Evolutionary conservation across 2,797 vertebrate genomes (phyloP), one percentile per base, ranked within the genome.

Genomic region (Hoplostethus atlanticus): DNA sequence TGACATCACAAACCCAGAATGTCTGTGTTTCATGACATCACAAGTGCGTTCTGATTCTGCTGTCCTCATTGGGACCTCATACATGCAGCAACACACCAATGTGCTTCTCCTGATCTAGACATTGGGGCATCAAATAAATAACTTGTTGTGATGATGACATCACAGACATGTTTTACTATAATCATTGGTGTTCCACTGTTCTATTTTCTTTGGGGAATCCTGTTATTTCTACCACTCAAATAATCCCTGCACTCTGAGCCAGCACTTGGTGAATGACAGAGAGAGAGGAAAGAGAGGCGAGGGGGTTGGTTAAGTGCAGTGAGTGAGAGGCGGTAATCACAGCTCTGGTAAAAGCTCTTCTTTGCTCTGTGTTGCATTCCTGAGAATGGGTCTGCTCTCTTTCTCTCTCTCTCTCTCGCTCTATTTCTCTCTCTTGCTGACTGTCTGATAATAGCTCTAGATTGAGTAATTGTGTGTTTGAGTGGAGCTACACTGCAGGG

Each of bases 381-480:
- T 88, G 73, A 80, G 87, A 90, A 90, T 77, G 83, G 80, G 82
- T 67, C 80, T 57, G 63, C 77, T 79, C 73, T 78, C 80, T 59
- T 79, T 85, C 68, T 28, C 71, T 81, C 6, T 66, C 50, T 36
- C 80, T 64, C 71, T 81, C 6, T 66, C 50, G 30, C 80, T 64
- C 82, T 65, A 40, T 87, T 78, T 75, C 70, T 74, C 81, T 78
- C 90, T 80, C 80, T 57, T 65, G 17, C 76, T 68, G 70, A 76
- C 82, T 89, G 81, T 80, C 89, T 92, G 88, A 93, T 94, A 95
- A 94, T 93, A 93, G 92, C 91, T 88, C 88, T 89, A 91, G 91
- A 95, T 95, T 94, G 93, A 93, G 91, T 94, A 94, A 95, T 95
- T 94, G 92, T 91, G 89, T 91, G 94, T 94, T 94, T 94, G 91